Evolutionary conservation across 2,888 invertebrate species (phyloP), one percentile per base, ranked within the genome.

Genomic region (Toxonevra muliebris): DNA sequence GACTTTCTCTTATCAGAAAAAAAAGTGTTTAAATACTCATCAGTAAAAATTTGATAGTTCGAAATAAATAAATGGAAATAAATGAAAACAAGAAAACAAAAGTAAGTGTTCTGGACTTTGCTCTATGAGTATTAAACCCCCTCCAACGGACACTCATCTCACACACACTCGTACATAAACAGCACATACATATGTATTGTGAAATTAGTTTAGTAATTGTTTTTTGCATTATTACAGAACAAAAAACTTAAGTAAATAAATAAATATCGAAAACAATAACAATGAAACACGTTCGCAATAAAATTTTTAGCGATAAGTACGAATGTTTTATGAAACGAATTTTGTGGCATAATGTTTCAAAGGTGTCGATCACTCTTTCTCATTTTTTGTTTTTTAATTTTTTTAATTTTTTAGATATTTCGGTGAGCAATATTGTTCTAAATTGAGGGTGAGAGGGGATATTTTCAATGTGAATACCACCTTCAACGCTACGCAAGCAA

Each of bases 91-190:
- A 63, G 63, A 61, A 50, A 63, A 57, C 19, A 7, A 15, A 53
- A 41, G 59, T 5, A 20, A 19, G 66, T 68, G 61, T 57, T 59
- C n/a, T n/a, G n/a, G 52, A 80, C 80, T 80, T 80, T 80, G 80
- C 74, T 77, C 80, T 75, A 78, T 79, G 80, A 80, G 76, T 79
- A 54, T 70, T 66, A 45, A 60, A 58, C 59, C 68, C 71, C 72
- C 59, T 66, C 57, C 65, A 30, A 60, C 48, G 54, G 61, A 43
- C 65, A 61, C 62, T 68, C 59, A 66, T 66, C 69, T 70, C 41
- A 65, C 62, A 65, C 62, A 60, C 57, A 30, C 43, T 13, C 40
- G 43, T 45, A 60, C 19, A 20, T 64, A 45, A n/a, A 41, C 42
- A 19, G 19, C 52, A 42, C 13, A 62, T 12, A 54, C 61, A 61